phyloP scores from a whole-genome alignment of 2,113 vertebrate species.

The Blennius ocellaris region DNA sequence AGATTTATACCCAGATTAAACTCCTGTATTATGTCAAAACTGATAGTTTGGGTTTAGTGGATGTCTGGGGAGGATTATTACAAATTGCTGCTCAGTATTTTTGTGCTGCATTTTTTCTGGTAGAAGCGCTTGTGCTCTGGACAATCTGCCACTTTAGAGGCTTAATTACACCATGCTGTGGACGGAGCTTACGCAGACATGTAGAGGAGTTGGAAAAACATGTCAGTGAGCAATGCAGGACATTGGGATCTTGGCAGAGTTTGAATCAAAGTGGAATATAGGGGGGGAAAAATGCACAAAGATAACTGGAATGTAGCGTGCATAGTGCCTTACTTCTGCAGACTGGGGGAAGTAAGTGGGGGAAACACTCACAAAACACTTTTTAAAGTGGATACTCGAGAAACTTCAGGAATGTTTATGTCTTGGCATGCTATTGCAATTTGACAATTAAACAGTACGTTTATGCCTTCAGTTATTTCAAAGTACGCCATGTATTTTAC shows the following conservation, averaged over 20 bases:
- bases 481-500: conserved; percentile 4
- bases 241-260: conserved; percentile 42
- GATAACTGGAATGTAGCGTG: conserved; percentile 24
- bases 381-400: conserved; percentile 14
- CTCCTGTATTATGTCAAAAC: conserved; percentile 76
- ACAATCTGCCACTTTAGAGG: conserved; percentile 75
- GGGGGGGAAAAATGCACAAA: conserved; percentile 39
- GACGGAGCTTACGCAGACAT: conserved; percentile 66
- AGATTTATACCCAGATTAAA: conserved; percentile 80
- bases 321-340: conserved; percentile 63
- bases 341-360: conserved; percentile 13
- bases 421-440: conserved; percentile 38
- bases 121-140: conserved; percentile 56
- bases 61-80: conserved; percentile 75
- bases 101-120: conserved; percentile 55
- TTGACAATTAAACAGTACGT: conserved; percentile 22
- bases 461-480: conserved; percentile 22
- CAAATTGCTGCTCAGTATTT: conserved; percentile 77
- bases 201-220: conserved; percentile 63
- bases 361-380: conserved; percentile 30
- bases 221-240: conserved; percentile 59
- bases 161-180: conserved; percentile 74
- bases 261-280: conserved; percentile 44
- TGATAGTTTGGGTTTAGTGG: conserved; percentile 75
- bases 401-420: conserved; percentile 34